A percentile compares a stretch with the other conserved stretches of the same genome.
These are phyloP conservation scores for Crotophaga sulcirostris DNA, from an alignment of 2,113 vertebrate genomes.

Conservation along the genomic window DNA sequence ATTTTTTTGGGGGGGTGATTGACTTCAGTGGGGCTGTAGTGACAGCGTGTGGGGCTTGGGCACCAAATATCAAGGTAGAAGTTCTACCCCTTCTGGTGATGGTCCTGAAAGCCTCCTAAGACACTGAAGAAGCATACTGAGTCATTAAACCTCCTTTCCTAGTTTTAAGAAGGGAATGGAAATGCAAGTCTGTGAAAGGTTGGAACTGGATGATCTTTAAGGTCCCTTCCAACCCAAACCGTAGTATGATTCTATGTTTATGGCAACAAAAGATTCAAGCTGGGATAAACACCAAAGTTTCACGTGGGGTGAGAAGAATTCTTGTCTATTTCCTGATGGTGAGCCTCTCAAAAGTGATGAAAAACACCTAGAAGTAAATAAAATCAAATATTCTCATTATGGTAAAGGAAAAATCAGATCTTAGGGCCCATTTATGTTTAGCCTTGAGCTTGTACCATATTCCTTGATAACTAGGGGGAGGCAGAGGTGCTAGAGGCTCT, in stretches of 20 bases:
- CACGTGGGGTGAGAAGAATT: neutral
- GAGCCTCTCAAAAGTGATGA: neutral
- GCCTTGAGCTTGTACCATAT: neutral
- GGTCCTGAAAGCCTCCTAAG: neutral
- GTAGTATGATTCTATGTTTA: neutral
- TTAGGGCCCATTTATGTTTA: neutral
- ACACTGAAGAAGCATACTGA: neutral
- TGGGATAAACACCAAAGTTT: neutral
- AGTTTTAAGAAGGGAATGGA: neutral
- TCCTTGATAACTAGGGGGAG: neutral
- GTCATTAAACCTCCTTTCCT: neutral
- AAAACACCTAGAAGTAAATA: neutral
- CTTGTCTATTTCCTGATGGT: neutral
- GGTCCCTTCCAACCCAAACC: too few species aligned
- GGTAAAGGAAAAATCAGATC: neutral
- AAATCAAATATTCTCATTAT: neutral
- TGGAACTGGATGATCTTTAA: too few species aligned
- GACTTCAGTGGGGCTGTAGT: neutral
- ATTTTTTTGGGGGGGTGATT: neutral
- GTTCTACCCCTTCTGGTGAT: neutral
- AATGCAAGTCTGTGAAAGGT: neutral
- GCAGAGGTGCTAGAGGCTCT: neutral
- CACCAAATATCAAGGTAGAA: neutral
- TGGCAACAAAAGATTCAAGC: neutral
- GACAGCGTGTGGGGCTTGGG: rapidly evolving